A percentile compares a stretch with the other conserved stretches of the same genome.
Evolutionary conservation across 53 echinoderm and acorn worm genomes (phyloP).

Genomic region (Mesocentrotus franciscanus): DNA sequence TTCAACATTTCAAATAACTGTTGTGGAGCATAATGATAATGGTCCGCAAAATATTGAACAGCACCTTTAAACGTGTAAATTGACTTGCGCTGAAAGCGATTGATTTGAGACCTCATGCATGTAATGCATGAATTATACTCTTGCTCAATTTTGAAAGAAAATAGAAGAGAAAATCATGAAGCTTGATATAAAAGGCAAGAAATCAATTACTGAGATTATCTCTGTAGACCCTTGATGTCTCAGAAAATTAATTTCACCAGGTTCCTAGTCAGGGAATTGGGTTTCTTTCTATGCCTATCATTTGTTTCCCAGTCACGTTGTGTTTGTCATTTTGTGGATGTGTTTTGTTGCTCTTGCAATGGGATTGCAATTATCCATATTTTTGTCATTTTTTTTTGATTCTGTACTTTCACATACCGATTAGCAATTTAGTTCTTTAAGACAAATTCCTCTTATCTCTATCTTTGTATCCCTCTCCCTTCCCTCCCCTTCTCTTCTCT

Average conservation of each 20-base stretch:
- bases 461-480: neutral
- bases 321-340: neutral
- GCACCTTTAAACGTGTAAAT: neutral
- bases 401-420: neutral
- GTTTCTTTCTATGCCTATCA: neutral
- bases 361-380: neutral
- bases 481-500: neutral
- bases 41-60: neutral
- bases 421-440: neutral
- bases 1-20: too few relatives aligned
- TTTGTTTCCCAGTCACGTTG: neutral
- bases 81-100: neutral
- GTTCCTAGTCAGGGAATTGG: neutral
- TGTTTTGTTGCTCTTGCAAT: neutral
- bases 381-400: neutral
- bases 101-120: neutral
- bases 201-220: constrained; percentile 12
- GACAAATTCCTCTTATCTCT: neutral
- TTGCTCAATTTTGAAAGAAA: neutral
- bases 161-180: neutral
- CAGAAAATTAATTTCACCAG: neutral
- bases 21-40: neutral
- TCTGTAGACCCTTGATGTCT: neutral
- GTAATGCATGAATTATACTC: constrained; percentile 9
- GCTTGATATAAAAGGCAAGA: neutral